Conservation (phyloP, 2,113 vertebrate species). For the Syngnathus scovelli region DNA sequence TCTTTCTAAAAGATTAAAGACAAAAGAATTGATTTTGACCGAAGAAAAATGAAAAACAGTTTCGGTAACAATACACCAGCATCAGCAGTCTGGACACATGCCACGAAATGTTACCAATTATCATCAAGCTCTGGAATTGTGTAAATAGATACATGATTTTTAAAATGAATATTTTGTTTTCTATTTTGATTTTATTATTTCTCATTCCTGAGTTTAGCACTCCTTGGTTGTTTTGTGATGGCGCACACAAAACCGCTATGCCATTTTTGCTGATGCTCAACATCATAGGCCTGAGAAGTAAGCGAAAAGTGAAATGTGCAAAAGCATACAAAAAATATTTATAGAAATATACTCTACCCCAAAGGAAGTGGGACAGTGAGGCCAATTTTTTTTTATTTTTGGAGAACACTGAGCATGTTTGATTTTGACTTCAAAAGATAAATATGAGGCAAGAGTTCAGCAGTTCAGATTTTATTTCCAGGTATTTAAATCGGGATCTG, state of each 20-base stretch:
- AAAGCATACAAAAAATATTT: slow-evolving; percentile 3
- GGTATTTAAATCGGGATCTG: too few relatives aligned
- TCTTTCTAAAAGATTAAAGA: too few relatives aligned
- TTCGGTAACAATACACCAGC: slow-evolving; percentile 1
- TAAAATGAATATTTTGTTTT: neutral
- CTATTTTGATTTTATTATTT: slow-evolving; percentile 30
- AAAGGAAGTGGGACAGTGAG: neutral
- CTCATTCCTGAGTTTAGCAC: slow-evolving; percentile 30
- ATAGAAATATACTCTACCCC: neutral
- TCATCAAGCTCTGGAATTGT: slow-evolving; percentile 60
- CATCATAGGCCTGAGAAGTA: slow-evolving; percentile 32
- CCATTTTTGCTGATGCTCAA: slow-evolving; percentile 48
- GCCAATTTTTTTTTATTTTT: slow-evolving; percentile 15
- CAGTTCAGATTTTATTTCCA: too few relatives aligned
- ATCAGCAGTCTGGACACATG: slow-evolving; percentile 27
- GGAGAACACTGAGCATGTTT: neutral
- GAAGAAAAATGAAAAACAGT: too few relatives aligned
- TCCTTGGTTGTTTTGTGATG: slow-evolving; percentile 17
- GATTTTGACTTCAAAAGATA: neutral
- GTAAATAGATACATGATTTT: slow-evolving; percentile 45
- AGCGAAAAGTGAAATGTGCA: slow-evolving; percentile 12
- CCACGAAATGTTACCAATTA: slow-evolving; percentile 47
- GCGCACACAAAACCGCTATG: slow-evolving; percentile 41
- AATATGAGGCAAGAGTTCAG: too few relatives aligned
- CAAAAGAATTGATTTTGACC: too few relatives aligned